A percentile compares a stretch with the other conserved stretches of the same genome.
phyloP scores from a whole-genome alignment of 92 coral and sea anemone species.

The Phenganax subtilis region DNA sequence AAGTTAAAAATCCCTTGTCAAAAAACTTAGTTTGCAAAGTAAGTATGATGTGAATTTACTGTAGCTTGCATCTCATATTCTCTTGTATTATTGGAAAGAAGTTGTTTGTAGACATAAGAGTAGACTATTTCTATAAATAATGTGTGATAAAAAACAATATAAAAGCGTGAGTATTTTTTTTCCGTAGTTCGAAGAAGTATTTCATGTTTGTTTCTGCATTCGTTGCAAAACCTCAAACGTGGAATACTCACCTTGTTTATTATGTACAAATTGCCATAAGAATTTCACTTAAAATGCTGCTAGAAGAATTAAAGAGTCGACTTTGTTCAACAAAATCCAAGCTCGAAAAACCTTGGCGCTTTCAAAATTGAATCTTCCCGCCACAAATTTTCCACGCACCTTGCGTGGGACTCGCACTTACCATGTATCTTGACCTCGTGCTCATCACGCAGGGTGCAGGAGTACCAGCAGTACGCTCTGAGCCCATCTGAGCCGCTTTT shows the following conservation, averaged over 20 bases:
- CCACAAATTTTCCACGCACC: slow-evolving; percentile 12
- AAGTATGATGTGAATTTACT: too few species aligned
- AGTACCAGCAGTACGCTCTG: too few species aligned
- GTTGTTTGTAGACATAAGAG: too few species aligned
- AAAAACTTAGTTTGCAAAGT: too few species aligned
- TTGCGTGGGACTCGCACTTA: slow-evolving; percentile 2
- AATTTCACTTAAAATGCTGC: not conserved
- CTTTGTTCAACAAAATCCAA: not conserved
- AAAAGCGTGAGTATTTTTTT: not conserved
- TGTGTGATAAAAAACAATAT: too few species aligned
- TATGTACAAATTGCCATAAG: not conserved
- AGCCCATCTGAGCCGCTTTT: too few species aligned
- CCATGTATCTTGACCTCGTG: not conserved
- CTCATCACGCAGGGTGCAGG: too few species aligned
- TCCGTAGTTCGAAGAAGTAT: not conserved
- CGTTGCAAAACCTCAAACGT: not conserved
- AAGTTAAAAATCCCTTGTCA: too few species aligned
- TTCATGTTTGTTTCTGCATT: not conserved
- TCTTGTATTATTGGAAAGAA: too few species aligned
- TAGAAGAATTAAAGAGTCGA: not conserved
- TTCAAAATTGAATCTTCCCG: not conserved
- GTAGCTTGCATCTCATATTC: too few species aligned
- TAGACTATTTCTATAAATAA: too few species aligned
- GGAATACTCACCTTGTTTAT: not conserved
- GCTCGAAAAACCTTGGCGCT: not conserved